Percentiles rank a stretch among this genome's conserved stretches.
phyloP scores from a whole-genome alignment of 2,888 invertebrate genomes.

The Argyra leucocephala region DNA sequence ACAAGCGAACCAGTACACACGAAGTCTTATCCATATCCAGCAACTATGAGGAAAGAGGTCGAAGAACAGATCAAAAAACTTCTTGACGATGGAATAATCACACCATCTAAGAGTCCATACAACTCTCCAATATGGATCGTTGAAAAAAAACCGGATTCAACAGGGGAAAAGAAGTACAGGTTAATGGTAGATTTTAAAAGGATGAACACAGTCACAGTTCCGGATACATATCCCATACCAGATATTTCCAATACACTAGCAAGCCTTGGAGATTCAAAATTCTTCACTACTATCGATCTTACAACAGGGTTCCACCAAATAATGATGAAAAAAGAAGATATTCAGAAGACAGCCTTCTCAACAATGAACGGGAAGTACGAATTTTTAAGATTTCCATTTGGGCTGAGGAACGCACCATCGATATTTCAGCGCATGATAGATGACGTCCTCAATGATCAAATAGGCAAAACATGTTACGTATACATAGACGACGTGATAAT shows the following conservation, averaged over 20 bases:
- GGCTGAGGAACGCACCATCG: too few relatives aligned
- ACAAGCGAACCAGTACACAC: slow-evolving; percentile 29
- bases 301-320: too few relatives aligned
- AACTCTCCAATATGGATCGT: slow-evolving; percentile 28
- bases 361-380: too few relatives aligned
- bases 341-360: slow-evolving; percentile 19
- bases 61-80: slow-evolving; percentile 31
- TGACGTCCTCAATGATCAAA: too few relatives aligned
- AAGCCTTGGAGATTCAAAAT: slow-evolving; percentile 23
- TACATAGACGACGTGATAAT: too few relatives aligned
- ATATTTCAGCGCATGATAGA: not conserved
- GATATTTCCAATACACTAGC: slow-evolving; percentile 23
- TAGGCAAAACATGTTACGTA: slow-evolving; percentile 18
- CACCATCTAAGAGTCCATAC: slow-evolving; percentile 28
- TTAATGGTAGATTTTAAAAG: slow-evolving; percentile 25
- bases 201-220: slow-evolving; percentile 23
- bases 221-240: slow-evolving; percentile 24
- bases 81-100: slow-evolving; percentile 29
- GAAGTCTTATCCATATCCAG: slow-evolving; percentile 35
- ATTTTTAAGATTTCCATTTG: too few relatives aligned
- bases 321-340: slow-evolving; percentile 21
- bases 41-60: slow-evolving; percentile 32
- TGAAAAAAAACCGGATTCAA: slow-evolving; percentile 24
- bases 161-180: slow-evolving; percentile 23
- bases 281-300: too few relatives aligned